A percentile compares a stretch with the other conserved stretches of the same genome.
phyloP scores from a whole-genome alignment of 2,888 invertebrate species.

The Hermaeophaga mercurialis region DNA sequence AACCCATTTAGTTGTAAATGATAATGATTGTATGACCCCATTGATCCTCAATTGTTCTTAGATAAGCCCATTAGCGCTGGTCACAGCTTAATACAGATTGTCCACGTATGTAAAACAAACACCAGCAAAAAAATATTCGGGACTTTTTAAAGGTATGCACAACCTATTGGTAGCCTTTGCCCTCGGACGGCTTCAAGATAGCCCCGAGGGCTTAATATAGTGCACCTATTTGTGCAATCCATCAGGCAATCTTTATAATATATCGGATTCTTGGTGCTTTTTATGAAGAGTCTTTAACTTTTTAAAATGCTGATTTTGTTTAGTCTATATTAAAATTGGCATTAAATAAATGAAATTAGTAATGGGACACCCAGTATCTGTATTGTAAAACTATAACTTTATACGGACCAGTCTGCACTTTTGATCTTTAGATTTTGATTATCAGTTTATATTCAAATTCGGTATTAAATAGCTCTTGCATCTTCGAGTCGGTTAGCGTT shows the following conservation, averaged over 20 bases:
- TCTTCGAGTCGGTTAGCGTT: constrained; percentile 34
- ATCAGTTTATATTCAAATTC: constrained; percentile 26
- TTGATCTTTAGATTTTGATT: constrained; percentile 29
- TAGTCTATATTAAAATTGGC: no score
- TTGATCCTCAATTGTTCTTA: constrained; percentile 40
- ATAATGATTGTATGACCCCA: constrained; percentile 39
- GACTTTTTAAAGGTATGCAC: no score
- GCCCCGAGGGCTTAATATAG: no score
- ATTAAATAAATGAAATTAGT: no score
- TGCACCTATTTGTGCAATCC: no score
- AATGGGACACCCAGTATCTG: neutral
- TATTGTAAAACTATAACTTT: constrained; percentile 15
- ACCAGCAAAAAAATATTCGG: no score
- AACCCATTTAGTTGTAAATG: constrained; percentile 33
- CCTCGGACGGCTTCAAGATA: no score
- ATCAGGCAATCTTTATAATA: no score
- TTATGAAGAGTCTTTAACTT: no score
- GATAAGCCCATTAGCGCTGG: constrained; percentile 33
- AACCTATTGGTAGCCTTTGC: no score
- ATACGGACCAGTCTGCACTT: constrained; percentile 24
- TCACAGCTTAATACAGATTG: neutral
- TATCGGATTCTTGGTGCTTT: no score
- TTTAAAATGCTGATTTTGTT: no score
- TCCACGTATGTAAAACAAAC: constrained; percentile 1
- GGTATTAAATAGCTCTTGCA: constrained; percentile 22